Evolutionary conservation across 2,113 vertebrate genomes (phyloP).

Genomic region (Mormyrus iriodes): DNA sequence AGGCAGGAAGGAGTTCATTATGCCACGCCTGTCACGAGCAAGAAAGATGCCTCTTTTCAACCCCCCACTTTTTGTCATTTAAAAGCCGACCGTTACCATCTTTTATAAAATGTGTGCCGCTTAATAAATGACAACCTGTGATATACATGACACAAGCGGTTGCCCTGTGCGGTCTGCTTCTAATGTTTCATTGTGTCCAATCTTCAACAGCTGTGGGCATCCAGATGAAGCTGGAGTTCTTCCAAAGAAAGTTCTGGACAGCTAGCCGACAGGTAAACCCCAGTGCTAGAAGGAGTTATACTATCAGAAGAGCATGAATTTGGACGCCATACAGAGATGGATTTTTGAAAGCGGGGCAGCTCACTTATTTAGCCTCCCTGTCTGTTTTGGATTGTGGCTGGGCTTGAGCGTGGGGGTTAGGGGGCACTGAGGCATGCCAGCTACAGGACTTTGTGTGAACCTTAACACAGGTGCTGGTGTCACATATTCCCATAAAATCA

Average conservation of each 20-base stretch:
- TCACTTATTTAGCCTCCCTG: conserved; percentile 18
- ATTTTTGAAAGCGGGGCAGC: conserved; percentile 16
- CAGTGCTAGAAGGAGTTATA: conserved; percentile 3
- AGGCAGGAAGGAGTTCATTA: conserved; percentile 5
- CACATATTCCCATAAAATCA: neutral
- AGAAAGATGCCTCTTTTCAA: neutral
- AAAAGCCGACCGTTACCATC: conserved; percentile 8
- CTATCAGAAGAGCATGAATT: neutral
- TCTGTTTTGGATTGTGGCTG: neutral
- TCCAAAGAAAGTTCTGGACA: conserved; percentile 97
- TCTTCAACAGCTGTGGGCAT: conserved; percentile 88
- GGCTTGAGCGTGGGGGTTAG: neutral
- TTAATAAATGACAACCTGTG: conserved; percentile 2
- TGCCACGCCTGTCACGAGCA: conserved; percentile 3
- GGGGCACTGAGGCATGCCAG: neutral
- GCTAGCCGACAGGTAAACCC: conserved; percentile 89
- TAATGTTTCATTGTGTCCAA: conserved; percentile 34
- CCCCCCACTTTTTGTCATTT: neutral
- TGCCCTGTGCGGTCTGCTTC: neutral
- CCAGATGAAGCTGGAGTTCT: conserved; percentile 98
- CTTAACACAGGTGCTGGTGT: neutral
- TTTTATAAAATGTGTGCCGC: neutral
- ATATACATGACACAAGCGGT: neutral
- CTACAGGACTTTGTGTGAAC: neutral
- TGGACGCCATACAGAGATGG: conserved; percentile 11